phyloP scores from a whole-genome alignment of 2,797 vertebrate species.

The Myioborus melanocephalus region DNA sequence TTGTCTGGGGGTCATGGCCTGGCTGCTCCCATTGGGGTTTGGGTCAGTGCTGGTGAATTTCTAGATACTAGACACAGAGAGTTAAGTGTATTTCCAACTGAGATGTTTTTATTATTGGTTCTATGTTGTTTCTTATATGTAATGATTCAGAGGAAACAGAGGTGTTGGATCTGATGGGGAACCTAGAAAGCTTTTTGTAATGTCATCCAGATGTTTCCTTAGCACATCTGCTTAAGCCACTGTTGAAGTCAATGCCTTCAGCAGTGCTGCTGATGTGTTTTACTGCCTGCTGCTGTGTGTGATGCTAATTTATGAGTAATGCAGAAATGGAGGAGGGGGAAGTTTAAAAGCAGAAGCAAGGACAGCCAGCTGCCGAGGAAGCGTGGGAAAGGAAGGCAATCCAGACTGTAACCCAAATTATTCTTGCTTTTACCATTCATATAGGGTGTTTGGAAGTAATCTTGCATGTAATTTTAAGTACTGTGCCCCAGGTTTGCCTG shows the following conservation, averaged over 20 bases:
- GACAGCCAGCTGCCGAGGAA: background rate
- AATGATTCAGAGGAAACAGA: slow-evolving; percentile 21
- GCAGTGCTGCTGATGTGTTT: background rate
- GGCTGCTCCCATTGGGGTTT: background rate
- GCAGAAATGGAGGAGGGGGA: background rate
- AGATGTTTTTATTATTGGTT: background rate
- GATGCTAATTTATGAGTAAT: slow-evolving; percentile 15
- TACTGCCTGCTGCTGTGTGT: slow-evolving; percentile 20
- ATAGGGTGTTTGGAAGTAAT: background rate
- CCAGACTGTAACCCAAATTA: background rate
- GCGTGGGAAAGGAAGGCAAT: background rate
- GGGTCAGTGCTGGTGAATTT: background rate
- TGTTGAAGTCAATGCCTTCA: background rate
- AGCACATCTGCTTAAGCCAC: slow-evolving; percentile 41
- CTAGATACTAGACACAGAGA: background rate
- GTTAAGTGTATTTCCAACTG: background rate
- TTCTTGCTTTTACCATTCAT: background rate
- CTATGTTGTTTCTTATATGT: background rate
- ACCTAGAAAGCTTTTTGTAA: slow-evolving; percentile 22
- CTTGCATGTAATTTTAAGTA: background rate
- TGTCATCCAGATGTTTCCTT: slow-evolving; percentile 48
- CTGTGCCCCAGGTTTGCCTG: background rate
- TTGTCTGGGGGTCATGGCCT: background rate
- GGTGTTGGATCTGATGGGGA: slow-evolving; percentile 33
- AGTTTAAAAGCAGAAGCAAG: background rate